Base-by-base conservation (phyloP, 2,888 invertebrate genomes). In the Leucoma salicis region DNA sequence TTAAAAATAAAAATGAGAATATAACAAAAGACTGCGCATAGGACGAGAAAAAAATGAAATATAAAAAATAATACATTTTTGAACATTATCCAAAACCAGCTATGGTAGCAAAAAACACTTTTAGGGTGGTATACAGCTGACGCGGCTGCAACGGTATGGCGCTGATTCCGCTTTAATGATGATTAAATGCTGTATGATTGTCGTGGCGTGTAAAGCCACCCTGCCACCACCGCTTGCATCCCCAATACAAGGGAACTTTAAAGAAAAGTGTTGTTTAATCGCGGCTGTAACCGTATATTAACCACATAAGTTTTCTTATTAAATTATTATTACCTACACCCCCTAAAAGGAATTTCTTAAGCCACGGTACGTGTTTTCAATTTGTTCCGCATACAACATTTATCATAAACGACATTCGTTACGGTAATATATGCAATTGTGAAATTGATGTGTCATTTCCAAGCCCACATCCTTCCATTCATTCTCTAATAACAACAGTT, bases 171-270 rank as follows among this genome's bases (percentile, higher is more conserved):
- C 70, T 89, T 88, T 89, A 87, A 89, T 88, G 79, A 86, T 85
- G 89, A 89, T 88, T 88, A 88, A 89, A 83, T 78, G 80, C 73
- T 70, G 70, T 82, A 84, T 82, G 84, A 89, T 89, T 78, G 86
- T 79, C 71, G 74, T 70, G 60, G 70, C 73, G 75, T 75, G 79
- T 74, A 73, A 58, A 57, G 49, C 53, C 40, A 41, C 58, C 51
- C 48, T 45, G 43, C 46, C 35, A 39, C 34, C 24, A 42, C 33
- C 35, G 14, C 27, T 41, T 48, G 44, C 39, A 46, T 48, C 33
- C 34, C 28, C 27, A 25, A 12, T 33, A 44, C 46, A 50, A 39
- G 49, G 44, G 44, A 53, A 57, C 43, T 63, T 54, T 50, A 37
- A 57, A 52, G 46, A 44, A 49, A 61, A 57, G 37, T 52, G 52